Percentiles rank a stretch among this genome's conserved stretches.
Evolutionary conservation across 2,113 vertebrate genomes (phyloP).

Genomic region (Geococcyx californianus): DNA sequence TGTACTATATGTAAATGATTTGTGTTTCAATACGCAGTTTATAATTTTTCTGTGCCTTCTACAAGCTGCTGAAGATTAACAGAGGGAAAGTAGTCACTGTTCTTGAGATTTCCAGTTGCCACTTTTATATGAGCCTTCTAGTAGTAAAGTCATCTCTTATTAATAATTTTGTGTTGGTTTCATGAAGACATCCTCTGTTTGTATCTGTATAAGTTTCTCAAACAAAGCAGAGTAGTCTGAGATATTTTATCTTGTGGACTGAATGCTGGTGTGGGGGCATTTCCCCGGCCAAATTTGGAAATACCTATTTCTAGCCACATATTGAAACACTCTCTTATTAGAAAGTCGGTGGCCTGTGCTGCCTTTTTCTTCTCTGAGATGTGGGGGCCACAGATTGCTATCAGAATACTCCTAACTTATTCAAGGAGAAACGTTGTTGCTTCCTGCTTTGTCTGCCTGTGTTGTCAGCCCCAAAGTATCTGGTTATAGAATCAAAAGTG

Average conservation of each 20-base stretch:
- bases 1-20: background rate
- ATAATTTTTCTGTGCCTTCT: background rate
- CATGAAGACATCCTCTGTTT: background rate
- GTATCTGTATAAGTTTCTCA: background rate
- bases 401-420: background rate
- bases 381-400: background rate
- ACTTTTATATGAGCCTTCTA: background rate
- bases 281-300: background rate
- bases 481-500: background rate
- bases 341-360: background rate
- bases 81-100: background rate
- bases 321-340: background rate
- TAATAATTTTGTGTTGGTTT: background rate
- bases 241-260: background rate
- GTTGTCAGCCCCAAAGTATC: background rate
- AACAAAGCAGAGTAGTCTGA: background rate
- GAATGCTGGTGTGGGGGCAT: background rate
- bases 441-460: background rate
- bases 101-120: background rate
- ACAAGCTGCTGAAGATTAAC: background rate
- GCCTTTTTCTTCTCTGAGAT: background rate
- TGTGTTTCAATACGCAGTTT: background rate
- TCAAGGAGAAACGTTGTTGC: background rate
- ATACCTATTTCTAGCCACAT: background rate
- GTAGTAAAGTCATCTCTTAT: background rate